Base-by-base conservation (phyloP, 2,113 vertebrate species). In the Megalops atlanticus region DNA sequence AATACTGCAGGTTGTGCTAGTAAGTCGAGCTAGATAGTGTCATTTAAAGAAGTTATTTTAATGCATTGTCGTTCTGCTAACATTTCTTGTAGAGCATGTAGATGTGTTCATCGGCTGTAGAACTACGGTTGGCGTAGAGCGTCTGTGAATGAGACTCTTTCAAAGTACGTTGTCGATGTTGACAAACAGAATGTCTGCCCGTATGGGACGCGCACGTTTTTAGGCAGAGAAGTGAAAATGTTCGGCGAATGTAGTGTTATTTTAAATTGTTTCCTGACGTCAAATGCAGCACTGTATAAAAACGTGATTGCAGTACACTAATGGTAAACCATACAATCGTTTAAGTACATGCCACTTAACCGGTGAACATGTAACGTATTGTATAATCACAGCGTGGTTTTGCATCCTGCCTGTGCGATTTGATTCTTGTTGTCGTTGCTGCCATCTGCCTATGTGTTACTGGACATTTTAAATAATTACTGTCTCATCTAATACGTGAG, bases 41-140 rank as follows among this genome's bases (percentile, higher is more conserved):
- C 45, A 58, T 80, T 73, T 36, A 40, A 39, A 71, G 35, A 80
- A 80, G 70, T 80, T 80, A 15, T 52, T 80, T 39, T 52, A 52
- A 52, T 71, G n/a, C 45, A 5, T 16, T 54, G 24, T 54, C 18
- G 31, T 39, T 2, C 18, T 31, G 12, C 8, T 52, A 24, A 14
- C 7, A 39, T 47, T 16, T 27, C 40, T 43, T 27, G 72, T 15
- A 10, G 35, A 49, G 74, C 2, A 8, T 74, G 70, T 10, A 1
- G 21, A 1, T 72, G 0, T 40, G 35, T 39, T 33, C 16, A 15
- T 45, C 35, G 45, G 1, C 16, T 35, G 21, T 24, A 3, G 33
- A 47, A 38, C 52, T 27, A 58, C 24, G 5, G 43, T 39, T 21
- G 21, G 5, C 14, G 10, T 58, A n/a, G n/a, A n/a, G n/a, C n/a